Percentiles rank a stretch among this genome's conserved stretches.
These are phyloP conservation scores for Lamellibrachia columna DNA, from an alignment of 2,888 invertebrate genomes.

Conservation along the genomic window DNA sequence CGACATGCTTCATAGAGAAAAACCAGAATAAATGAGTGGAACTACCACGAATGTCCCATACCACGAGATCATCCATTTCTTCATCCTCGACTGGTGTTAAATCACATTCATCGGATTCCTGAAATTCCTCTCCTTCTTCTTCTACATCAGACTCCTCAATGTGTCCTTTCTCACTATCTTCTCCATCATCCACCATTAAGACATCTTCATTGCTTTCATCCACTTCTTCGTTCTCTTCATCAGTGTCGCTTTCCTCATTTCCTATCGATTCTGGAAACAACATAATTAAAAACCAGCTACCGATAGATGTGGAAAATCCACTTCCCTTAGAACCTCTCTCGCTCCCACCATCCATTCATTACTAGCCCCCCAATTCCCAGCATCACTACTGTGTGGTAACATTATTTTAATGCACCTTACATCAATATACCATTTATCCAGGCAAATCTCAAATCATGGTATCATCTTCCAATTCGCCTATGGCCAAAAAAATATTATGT, in stretches of 20 bases:
- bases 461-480: too few species aligned
- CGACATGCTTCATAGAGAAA: background rate
- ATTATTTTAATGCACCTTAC: too few species aligned
- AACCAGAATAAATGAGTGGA: background rate
- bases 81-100: constrained; percentile 25
- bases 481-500: too few species aligned
- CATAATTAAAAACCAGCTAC: background rate
- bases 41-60: constrained; percentile 24
- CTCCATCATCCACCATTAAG: constrained; percentile 27
- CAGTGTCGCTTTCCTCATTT: constrained; percentile 33
- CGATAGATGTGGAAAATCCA: background rate
- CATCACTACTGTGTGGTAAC: too few species aligned
- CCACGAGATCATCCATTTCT: constrained; percentile 18
- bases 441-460: too few species aligned
- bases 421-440: too few species aligned
- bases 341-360: too few species aligned
- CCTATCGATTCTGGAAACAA: constrained; percentile 21
- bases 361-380: too few species aligned
- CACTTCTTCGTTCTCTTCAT: constrained; percentile 26
- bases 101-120: constrained; percentile 37
- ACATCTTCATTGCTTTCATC: constrained; percentile 36
- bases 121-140: constrained; percentile 33
- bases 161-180: constrained; percentile 25
- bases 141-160: constrained; percentile 60
- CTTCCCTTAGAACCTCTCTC: too few species aligned